Conservation (phyloP, 2,113 vertebrate species). For the Actinemys pallida region DNA sequence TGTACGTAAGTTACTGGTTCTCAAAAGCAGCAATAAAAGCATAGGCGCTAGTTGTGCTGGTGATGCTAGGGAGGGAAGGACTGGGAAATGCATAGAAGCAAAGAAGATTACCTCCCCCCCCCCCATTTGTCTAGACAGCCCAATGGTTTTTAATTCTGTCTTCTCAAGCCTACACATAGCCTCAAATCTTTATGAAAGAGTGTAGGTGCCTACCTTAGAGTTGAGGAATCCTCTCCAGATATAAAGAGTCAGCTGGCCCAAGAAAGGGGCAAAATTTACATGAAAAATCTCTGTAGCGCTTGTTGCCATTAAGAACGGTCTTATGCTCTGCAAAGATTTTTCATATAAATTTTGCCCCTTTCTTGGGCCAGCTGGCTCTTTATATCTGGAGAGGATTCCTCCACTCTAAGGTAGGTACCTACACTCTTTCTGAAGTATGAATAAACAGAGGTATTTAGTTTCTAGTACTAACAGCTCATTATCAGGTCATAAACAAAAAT, state of each 20-base stretch:
- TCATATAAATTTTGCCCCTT: neutral
- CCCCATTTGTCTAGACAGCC: too few relatives aligned
- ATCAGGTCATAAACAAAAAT: accelerated
- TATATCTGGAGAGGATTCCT: neutral
- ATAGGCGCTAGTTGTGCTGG: neutral
- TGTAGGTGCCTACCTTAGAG: neutral
- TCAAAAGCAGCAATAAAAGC: neutral
- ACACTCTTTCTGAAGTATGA: neutral
- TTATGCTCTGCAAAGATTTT: too few relatives aligned
- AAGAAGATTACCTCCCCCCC: too few relatives aligned
- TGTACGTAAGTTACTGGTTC: neutral
- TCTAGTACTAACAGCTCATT: neutral
- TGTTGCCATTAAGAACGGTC: too few relatives aligned
- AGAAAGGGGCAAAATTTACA: constrained; percentile 2
- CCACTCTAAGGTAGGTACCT: accelerated
- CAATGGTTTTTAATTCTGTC: neutral
- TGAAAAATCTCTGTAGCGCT: neutral
- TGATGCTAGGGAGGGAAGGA: neutral
- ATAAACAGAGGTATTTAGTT: neutral
- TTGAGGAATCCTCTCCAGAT: neutral
- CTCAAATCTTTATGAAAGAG: neutral
- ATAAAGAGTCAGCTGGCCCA: neutral
- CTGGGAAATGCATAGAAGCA: neutral
- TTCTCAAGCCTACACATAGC: neutral
- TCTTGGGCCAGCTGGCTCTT: neutral